Evolutionary conservation across 2,888 invertebrate genomes (phyloP), one percentile per base, ranked within the genome.

Genomic region (Dyspetes luteomarginatus): DNA sequence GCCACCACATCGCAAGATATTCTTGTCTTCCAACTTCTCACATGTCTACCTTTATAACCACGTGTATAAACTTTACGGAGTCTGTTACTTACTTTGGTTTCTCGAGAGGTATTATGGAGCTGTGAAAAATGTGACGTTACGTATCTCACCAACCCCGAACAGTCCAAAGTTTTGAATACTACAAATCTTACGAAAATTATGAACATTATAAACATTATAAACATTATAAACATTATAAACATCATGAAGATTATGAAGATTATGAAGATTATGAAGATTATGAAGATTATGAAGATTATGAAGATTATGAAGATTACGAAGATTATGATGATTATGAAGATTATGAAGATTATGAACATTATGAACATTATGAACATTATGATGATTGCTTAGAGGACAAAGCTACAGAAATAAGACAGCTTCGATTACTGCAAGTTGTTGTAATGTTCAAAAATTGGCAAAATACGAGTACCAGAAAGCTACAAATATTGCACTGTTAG

Each of bases 1-100:
- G 43, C 50, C 64, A 55, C 43, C 36, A 7, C 62, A 62, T 62
- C 43, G 26, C 62, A 45, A 64, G 55, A 73, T 41, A 73, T 72
- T 60, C 55, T 73, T 64, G 55, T 55, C 7, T 48, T 48, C 28
- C 45, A 30, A 5, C 5, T 5, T 5, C 22, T 45, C 15, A 30
- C 50, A 22, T 36, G 30, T 65, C n/a, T 50, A 50, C 2, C 22
- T 24, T 30, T 7, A 17, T 30, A 15, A 41, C 48, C 15, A 43
- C 12, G 36, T 36, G 9, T 36, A 12, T 12, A 3, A 36, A 12
- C 36, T 12, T 12, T 36, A 36, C 9, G 36, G 36, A 36, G 36
- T 12, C 12, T 36, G 9, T 36, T 3, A 12, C 36, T 36, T 3
- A 36, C 36, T 36, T 36, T 36, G 36, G 36, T 52, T 52, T 52